Percentiles rank a stretch among this genome's conserved stretches.
Conservation (phyloP, 2,797 vertebrate species). For the Paratrypauchen microcephalus region DNA sequence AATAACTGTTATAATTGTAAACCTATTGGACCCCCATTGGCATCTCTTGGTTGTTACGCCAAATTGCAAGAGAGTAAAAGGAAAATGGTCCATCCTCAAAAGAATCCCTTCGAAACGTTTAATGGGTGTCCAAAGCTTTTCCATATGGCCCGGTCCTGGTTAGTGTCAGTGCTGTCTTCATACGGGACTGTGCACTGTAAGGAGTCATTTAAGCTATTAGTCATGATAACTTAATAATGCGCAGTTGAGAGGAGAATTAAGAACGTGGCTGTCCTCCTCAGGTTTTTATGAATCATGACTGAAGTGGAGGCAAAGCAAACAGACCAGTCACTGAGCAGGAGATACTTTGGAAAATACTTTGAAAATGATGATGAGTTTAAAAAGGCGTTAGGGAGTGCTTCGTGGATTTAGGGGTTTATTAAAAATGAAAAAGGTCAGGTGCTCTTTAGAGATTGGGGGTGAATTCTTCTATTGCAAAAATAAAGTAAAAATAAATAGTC, state of each 20-base stretch:
- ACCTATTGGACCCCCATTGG: conserved; percentile 56
- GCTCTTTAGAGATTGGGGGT: no score
- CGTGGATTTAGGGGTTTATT: no score
- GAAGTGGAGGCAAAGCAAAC: conserved; percentile 4
- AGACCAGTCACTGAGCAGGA: background rate
- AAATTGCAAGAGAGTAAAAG: background rate
- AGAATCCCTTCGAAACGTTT: conserved; percentile 19
- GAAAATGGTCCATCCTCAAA: conserved; percentile 14
- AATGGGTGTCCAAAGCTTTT: conserved; percentile 41
- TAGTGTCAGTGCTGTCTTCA: conserved; percentile 31
- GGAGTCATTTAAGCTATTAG: conserved; percentile 6
- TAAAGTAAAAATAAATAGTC: no score
- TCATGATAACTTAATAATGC: conserved; percentile 14
- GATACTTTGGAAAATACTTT: background rate
- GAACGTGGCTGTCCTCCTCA: conserved; percentile 3
- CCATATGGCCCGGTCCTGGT: conserved; percentile 56
- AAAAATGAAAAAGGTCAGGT: no score
- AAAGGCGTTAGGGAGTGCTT: background rate
- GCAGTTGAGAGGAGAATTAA: conserved; percentile 9
- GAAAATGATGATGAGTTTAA: background rate
- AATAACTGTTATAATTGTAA: no score
- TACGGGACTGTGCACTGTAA: background rate
- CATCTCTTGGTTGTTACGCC: conserved; percentile 30
- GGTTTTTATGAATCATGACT: conserved; percentile 6
- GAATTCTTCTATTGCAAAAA: no score